Conservation (phyloP, 2,113 vertebrate genomes). For the Chelonoidis abingdonii region DNA sequence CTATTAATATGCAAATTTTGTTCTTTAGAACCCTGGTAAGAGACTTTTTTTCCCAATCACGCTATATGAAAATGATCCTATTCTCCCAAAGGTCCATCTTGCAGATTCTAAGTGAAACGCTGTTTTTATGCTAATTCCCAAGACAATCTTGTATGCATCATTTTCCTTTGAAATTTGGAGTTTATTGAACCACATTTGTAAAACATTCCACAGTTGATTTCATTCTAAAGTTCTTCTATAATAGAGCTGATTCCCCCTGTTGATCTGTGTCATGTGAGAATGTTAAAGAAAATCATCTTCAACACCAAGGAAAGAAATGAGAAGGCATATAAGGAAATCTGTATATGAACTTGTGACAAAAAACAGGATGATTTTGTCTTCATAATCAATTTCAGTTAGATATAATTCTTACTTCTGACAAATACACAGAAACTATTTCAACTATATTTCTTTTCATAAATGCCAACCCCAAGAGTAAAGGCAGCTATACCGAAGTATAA, state of each 20-base stretch:
- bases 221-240: slow-evolving; percentile 78
- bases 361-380: slow-evolving; percentile 21
- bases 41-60: slow-evolving; percentile 63
- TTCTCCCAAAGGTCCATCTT: slow-evolving; percentile 78
- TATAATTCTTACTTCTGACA: background rate
- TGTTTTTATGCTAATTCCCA: slow-evolving; percentile 79
- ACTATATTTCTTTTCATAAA: slow-evolving; percentile 14
- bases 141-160: slow-evolving; percentile 60
- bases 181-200: slow-evolving; percentile 82
- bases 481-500: background rate
- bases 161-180: slow-evolving; percentile 79
- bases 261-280: slow-evolving; percentile 65
- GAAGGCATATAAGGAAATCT: slow-evolving; percentile 50
- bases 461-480: background rate
- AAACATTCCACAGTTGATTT: slow-evolving; percentile 82
- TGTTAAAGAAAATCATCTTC: slow-evolving; percentile 73
- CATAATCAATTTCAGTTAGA: slow-evolving; percentile 36
- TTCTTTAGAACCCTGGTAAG: slow-evolving; percentile 78
- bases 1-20: slow-evolving; percentile 83
- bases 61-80: slow-evolving; percentile 76
- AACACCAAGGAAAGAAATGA: slow-evolving; percentile 43
- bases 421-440: background rate
- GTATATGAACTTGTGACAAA: background rate
- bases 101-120: slow-evolving; percentile 76
- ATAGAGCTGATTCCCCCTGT: slow-evolving; percentile 69